Conservation (phyloP, 2,113 vertebrate genomes). For the Strix uralensis region DNA sequence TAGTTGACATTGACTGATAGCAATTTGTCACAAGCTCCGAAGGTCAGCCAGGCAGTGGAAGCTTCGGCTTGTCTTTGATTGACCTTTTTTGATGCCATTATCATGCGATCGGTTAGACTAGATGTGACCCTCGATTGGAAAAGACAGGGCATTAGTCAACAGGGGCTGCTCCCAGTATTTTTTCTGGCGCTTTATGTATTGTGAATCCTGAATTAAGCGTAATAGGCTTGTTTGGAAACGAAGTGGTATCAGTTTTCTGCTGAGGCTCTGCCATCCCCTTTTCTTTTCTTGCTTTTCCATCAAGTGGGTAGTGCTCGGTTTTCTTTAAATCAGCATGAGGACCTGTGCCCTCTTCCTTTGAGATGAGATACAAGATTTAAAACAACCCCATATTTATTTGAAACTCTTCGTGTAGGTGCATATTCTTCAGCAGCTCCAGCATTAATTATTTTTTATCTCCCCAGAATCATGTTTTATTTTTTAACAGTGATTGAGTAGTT, state of each 20-base stretch:
- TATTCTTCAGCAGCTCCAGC: constrained; percentile 4
- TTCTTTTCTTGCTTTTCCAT: not conserved
- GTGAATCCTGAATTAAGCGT: constrained; percentile 44
- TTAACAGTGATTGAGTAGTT: constrained; percentile 57
- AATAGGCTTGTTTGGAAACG: constrained; percentile 52
- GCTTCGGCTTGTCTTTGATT: constrained; percentile 81
- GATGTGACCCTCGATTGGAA: constrained; percentile 74
- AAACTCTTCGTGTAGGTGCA: not conserved
- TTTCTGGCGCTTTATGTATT: constrained; percentile 64
- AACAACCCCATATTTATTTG: not conserved
- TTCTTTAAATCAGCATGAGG: not conserved
- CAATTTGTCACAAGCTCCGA: constrained; percentile 87
- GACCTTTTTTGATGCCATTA: constrained; percentile 84
- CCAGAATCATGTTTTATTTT: constrained; percentile 54
- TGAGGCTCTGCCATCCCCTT: not conserved
- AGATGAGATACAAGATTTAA: not conserved
- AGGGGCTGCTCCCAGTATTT: constrained; percentile 51
- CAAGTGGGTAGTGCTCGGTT: not conserved
- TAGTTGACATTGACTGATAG: constrained; percentile 88
- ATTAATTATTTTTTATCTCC: constrained; percentile 63
- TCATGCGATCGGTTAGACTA: constrained; percentile 80
- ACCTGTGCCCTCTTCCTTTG: not conserved
- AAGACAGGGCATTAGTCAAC: constrained; percentile 80
- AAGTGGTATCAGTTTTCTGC: not conserved
- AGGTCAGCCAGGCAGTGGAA: constrained; percentile 87